These are phyloP conservation scores for rabbit (Oryctolagus cuniculus) DNA, from an alignment of 2,113 vertebrate genomes.

Conservation along the genomic window mOryCun1.1 NC_091453.1:31085501-31086000, in stretches of 20 bases:
- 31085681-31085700: slow-evolving; percentile 3
- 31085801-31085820: neutral
- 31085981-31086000: neutral
- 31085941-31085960: slow-evolving; percentile 34
- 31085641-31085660: slow-evolving; percentile 12
- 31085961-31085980: slow-evolving; percentile 2
- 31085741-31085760: neutral
- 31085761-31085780: neutral
- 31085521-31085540: neutral
- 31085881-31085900: slow-evolving; percentile 38
- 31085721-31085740: slow-evolving; percentile 35
- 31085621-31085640: neutral
- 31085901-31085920: neutral
- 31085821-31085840: slow-evolving; percentile 27
- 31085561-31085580: neutral
- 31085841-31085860: neutral
- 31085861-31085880: neutral
- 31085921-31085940: slow-evolving; percentile 1
- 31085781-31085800: slow-evolving; percentile 40
- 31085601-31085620: neutral
- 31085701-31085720: neutral
- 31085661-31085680: neutral
- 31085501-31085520: neutral
- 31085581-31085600: neutral
- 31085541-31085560: neutral